Base-by-base conservation (phyloP, 2,113 vertebrate species). In the Misgurnus anguillicaudatus region DNA sequence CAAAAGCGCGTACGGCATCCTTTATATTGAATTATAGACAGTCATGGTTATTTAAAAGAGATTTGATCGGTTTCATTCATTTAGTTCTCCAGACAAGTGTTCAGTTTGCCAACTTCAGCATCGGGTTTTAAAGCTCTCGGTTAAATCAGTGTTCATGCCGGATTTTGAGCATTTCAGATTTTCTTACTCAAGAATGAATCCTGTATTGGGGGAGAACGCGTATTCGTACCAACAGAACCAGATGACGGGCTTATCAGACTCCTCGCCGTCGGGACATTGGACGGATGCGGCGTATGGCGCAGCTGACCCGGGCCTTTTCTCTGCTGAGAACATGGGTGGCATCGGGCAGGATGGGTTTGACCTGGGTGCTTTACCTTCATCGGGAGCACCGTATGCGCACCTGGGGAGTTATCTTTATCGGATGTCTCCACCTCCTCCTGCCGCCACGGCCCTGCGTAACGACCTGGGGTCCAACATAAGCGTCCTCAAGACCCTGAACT, bases 381-480 rank as follows among this genome's bases (percentile, higher is more conserved):
- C 88, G 0, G 88, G 87, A 14, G 81, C 88, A 87, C 75, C 39
- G 48, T 82, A 82, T 78, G 60, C 87, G 11, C 89, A 90, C 73
- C 73, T 88, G 42, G 41, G 82, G 80, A 70, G 11, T 81, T 86
- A 48, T 31, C 21, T 83, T 31, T 84, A 85, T 74, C 89, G 91
- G 66, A 90, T 87, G 9, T 89, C 93, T 66, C 93, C 93, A 17
- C 58, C 85, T n/a, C 77, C 83, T 67, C 77, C 86, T 36, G 87
- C 84, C 9, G 90, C 94, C 11, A 87, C 86, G 16, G 90, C 90
- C 36, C 87, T 93, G 85, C 90, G 92, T 24, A 91, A 94, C 79
- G 95, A 95, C 86, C 84, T 96, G 85, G 95, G 95, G 0, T 96
- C 95, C 83, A 95, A 95, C 87, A 95, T 96, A 85, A 93, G 93